phyloP scores from a whole-genome alignment of 1,140 invertebrate species.

The Chironomus striatipennis region DNA sequence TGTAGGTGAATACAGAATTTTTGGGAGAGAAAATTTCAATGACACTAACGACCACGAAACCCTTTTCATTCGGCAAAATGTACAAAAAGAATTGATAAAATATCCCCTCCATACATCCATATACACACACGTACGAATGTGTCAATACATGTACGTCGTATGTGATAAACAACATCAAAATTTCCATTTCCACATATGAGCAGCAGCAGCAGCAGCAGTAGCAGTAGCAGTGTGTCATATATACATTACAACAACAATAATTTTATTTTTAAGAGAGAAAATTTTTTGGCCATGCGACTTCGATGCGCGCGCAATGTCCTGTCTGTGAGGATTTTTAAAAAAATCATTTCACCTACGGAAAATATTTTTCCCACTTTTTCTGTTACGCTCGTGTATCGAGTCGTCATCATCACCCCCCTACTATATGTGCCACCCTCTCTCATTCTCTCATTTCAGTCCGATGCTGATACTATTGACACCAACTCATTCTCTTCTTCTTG shows the following conservation, averaged over 20 bases:
- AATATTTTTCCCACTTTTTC: neutral
- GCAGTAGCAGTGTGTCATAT: too few species aligned
- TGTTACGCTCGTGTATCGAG: neutral
- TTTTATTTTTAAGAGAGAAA: neutral
- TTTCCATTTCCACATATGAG: slow-evolving; percentile 17
- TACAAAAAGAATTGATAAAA: neutral
- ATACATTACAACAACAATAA: too few species aligned
- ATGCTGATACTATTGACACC: neutral
- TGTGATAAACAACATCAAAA: neutral
- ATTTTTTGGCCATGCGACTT: neutral
- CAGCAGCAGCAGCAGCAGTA: neutral
- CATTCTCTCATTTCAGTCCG: neutral
- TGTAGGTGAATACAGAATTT: too few species aligned
- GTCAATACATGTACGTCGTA: neutral
- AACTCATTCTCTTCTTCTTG: neutral
- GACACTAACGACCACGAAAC: too few species aligned
- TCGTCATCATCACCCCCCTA: neutral
- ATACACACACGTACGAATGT: neutral
- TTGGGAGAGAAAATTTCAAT: too few species aligned
- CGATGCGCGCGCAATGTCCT: slow-evolving; percentile 22
- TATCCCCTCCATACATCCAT: neutral
- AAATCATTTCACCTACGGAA: too few species aligned
- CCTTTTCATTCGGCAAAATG: too few species aligned
- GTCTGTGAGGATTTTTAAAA: neutral
- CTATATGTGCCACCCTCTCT: neutral